phyloP scores from a whole-genome alignment of 1,140 invertebrate genomes.

The Ceratina australensis region DNA sequence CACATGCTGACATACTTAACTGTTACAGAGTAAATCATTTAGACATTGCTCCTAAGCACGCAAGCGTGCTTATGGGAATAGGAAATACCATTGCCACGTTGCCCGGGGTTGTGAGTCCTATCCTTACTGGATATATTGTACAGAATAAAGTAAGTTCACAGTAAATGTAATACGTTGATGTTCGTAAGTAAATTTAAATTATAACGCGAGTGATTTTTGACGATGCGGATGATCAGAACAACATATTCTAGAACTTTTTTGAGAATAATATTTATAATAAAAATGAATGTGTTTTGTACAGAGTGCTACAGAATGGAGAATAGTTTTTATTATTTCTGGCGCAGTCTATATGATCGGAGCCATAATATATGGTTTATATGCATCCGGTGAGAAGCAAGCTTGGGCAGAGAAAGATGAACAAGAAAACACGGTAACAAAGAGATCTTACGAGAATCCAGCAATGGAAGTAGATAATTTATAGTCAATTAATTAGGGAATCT shows the following conservation, averaged over 20 bases:
- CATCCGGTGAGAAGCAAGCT: conserved; percentile 88
- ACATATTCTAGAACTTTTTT: background rate
- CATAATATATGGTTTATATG: conserved; percentile 88
- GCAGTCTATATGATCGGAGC: conserved; percentile 89
- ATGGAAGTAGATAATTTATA: conserved; percentile 71
- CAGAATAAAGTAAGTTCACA: conserved; percentile 81
- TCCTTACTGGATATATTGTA: conserved; percentile 89
- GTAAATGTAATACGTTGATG: background rate
- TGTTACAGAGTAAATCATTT: conserved; percentile 89
- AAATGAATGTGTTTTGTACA: conserved; percentile 68
- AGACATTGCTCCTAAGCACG: conserved; percentile 91
- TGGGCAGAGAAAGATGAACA: conserved; percentile 84
- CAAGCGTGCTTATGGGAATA: conserved; percentile 91
- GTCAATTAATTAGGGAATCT: background rate
- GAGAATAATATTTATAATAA: no score
- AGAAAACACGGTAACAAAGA: conserved; percentile 69
- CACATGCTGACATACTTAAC: conserved; percentile 33
- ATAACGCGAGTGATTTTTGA: no score
- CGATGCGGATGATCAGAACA: background rate
- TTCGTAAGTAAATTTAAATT: background rate
- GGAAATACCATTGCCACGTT: conserved; percentile 93
- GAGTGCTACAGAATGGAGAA: conserved; percentile 88
- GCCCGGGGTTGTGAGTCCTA: conserved; percentile 92
- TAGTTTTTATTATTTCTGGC: conserved; percentile 91
- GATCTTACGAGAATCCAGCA: conserved; percentile 71